Evolutionary conservation across 1,140 invertebrate genomes (phyloP).

Genomic region (Orius insidiosus): DNA sequence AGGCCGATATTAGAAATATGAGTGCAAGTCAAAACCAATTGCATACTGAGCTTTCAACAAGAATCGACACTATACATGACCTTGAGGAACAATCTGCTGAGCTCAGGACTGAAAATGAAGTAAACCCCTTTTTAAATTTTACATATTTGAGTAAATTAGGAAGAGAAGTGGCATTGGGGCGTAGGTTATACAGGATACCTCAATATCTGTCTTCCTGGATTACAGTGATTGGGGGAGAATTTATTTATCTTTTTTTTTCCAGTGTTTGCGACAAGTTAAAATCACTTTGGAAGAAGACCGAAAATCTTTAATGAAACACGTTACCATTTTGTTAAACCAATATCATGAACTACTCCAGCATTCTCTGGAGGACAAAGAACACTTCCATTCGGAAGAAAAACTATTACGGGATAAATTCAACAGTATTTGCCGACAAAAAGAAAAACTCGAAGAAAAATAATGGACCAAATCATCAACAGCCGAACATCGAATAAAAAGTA

Average conservation of each 20-base stretch:
- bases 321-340: constrained; percentile 69
- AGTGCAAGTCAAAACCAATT: constrained; percentile 67
- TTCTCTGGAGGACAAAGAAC: constrained; percentile 82
- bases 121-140: too few species aligned
- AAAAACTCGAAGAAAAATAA: constrained; percentile 93
- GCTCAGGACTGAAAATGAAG: constrained; percentile 25
- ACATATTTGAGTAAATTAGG: too few species aligned
- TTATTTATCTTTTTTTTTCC: too few species aligned
- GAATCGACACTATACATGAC: constrained; percentile 52
- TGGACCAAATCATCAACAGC: constrained; percentile 84
- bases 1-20: constrained; percentile 58
- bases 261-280: constrained; percentile 67
- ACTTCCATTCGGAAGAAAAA: constrained; percentile 83
- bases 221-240: too few species aligned
- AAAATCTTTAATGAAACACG: constrained; percentile 75
- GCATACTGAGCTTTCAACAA: constrained; percentile 58
- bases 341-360: constrained; percentile 83
- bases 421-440: constrained; percentile 80
- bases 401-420: constrained; percentile 77
- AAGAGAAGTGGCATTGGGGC: too few species aligned
- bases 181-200: too few species aligned
- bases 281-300: constrained; percentile 68
- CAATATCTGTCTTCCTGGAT: too few species aligned
- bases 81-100: constrained; percentile 71
- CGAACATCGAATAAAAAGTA: constrained; percentile 51